Evolutionary conservation across 2,888 invertebrate genomes (phyloP).

Genomic region (Lithodes maja): DNA sequence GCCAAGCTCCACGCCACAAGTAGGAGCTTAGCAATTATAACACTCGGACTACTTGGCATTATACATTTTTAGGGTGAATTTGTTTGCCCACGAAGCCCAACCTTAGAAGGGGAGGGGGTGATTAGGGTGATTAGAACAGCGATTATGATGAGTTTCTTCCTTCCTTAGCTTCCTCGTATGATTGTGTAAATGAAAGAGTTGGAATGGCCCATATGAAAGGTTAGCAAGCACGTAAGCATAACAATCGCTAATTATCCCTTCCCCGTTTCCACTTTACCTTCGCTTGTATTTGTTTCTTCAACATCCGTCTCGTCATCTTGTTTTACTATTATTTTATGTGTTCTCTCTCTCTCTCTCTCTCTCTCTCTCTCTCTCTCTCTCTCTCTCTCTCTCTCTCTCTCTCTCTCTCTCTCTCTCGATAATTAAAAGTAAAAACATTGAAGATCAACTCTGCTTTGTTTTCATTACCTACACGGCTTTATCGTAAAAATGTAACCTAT

Average conservation of each 20-base stretch:
- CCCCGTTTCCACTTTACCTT: not conserved
- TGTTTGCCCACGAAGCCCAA: not conserved
- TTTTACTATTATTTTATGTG: not conserved
- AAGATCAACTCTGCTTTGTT: no score
- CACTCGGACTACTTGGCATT: not conserved
- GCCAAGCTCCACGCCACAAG: not conserved
- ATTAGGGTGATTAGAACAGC: slow-evolving; percentile 12
- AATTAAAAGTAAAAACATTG: no score
- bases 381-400: slow-evolving; percentile 21
- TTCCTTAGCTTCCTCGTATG: not conserved
- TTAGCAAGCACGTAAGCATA: not conserved
- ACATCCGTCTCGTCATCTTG: not conserved
- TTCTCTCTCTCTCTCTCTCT: not conserved
- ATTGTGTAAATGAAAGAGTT: not conserved
- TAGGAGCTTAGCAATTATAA: not conserved
- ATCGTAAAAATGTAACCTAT: no score
- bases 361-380: not conserved
- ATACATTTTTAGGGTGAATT: not conserved
- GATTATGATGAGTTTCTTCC: slow-evolving; percentile 12
- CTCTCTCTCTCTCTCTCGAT: slow-evolving; percentile 7
- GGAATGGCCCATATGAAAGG: not conserved
- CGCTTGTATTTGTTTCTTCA: not conserved
- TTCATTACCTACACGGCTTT: no score
- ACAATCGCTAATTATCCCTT: not conserved
- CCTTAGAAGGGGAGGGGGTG: not conserved